Conservation (phyloP, 2,797 vertebrate genomes). For the Thalassophryne amazonica region DNA sequence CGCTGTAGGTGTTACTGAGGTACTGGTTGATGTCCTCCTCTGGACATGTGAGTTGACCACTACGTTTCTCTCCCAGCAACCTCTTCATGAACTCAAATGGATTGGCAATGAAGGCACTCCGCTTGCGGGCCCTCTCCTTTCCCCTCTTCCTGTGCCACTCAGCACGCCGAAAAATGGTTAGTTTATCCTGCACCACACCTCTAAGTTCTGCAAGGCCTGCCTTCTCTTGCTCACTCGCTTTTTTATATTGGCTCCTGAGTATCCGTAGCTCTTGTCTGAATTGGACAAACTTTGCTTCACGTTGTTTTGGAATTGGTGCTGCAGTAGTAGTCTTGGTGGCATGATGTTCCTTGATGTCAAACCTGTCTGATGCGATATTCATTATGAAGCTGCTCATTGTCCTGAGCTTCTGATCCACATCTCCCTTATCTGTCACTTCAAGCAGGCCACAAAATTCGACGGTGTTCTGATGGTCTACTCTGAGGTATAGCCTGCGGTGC, state of each 20-base stretch:
- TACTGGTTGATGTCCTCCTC: too few relatives aligned
- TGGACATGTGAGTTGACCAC: not conserved
- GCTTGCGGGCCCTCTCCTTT: too few relatives aligned
- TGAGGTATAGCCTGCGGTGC: too few relatives aligned
- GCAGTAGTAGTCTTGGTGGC: not conserved
- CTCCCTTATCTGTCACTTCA: not conserved
- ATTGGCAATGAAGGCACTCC: too few relatives aligned
- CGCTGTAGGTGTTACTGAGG: too few relatives aligned
- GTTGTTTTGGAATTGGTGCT: not conserved
- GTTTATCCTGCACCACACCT: not conserved
- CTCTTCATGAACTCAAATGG: not conserved
- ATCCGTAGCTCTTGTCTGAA: not conserved
- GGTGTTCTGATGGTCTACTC: too few relatives aligned
- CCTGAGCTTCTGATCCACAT: not conserved
- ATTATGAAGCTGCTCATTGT: not conserved
- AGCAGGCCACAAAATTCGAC: too few relatives aligned
- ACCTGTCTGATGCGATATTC: not conserved
- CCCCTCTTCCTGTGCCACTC: not conserved
- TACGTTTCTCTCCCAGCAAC: not conserved
- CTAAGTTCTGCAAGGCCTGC: not conserved
- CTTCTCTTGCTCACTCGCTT: not conserved
- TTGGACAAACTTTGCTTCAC: not conserved
- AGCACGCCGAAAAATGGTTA: not conserved
- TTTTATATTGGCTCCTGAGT: not conserved
- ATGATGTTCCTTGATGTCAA: not conserved